A percentile compares a stretch with the other conserved stretches of the same genome.
Evolutionary conservation across 1,140 invertebrate species (phyloP).

Genomic region (Drosophila rhopaloa): DNA sequence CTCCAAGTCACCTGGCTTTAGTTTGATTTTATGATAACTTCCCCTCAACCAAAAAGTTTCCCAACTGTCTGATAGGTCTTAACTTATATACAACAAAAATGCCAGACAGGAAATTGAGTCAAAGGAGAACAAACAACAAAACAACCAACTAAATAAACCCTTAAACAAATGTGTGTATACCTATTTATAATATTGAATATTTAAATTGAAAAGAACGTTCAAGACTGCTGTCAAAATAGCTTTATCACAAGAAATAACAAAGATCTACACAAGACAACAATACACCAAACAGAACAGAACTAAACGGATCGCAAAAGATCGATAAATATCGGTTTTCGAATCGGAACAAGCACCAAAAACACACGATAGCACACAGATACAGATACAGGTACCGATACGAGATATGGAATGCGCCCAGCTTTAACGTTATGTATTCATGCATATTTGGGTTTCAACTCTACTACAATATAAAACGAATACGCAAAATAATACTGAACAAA

Average conservation of each 20-base stretch:
- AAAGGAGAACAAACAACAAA: constrained; percentile 29
- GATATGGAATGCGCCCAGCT: constrained; percentile 66
- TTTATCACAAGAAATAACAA: constrained; percentile 71
- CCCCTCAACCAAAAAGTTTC: constrained; percentile 5
- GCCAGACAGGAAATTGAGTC: constrained; percentile 16
- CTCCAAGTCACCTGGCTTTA: not conserved
- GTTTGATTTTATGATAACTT: constrained; percentile 3
- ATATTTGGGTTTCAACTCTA: constrained; percentile 79
- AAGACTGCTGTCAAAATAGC: constrained; percentile 83
- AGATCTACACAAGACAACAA: constrained; percentile 35
- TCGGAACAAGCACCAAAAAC: constrained; percentile 1
- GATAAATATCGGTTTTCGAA: constrained; percentile 10
- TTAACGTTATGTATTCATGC: constrained; percentile 70
- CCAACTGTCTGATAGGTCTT: constrained; percentile 46
- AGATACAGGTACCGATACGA: not conserved
- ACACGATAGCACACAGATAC: constrained; percentile 8
- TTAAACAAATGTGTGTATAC: constrained; percentile 73
- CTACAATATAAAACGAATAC: constrained; percentile 29
- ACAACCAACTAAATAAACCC: constrained; percentile 38
- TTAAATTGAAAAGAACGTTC: constrained; percentile 82
- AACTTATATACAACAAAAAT: constrained; percentile 24
- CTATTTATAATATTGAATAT: constrained; percentile 83
- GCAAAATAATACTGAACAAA: constrained; percentile 20
- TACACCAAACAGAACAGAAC: constrained; percentile 37
- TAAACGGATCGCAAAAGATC: constrained; percentile 10